A percentile compares a stretch with the other conserved stretches of the same genome.
These are phyloP conservation scores for Pipra filicauda DNA, from an alignment of 2,113 vertebrate genomes.

Conservation along the genomic window DNA sequence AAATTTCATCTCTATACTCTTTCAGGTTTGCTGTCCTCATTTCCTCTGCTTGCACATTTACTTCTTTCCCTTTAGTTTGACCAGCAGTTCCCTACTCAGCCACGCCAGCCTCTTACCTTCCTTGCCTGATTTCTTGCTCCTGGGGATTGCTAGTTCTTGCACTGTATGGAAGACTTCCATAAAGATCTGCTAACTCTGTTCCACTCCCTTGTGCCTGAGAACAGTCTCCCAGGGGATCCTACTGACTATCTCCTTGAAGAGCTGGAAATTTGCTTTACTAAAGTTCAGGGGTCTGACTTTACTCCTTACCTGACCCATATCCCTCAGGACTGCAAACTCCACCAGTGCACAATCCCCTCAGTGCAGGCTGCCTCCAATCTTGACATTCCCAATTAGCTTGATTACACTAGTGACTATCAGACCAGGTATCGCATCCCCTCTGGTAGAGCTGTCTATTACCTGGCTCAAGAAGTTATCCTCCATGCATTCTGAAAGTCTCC, in stretches of 20 bases:
- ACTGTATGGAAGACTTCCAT: not conserved
- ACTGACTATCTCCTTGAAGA: not conserved
- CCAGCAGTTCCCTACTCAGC: not conserved
- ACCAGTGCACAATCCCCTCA: accelerated
- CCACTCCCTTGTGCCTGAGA: not conserved
- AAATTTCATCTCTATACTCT: not conserved
- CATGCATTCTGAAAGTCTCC: not conserved
- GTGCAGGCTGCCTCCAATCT: not conserved
- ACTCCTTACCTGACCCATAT: too few relatives aligned
- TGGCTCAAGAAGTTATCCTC: not conserved
- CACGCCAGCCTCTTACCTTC: not conserved
- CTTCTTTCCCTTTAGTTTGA: not conserved
- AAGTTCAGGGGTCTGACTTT: not conserved
- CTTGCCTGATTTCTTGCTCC: not conserved
- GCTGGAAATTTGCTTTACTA: not conserved
- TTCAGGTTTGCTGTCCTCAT: not conserved
- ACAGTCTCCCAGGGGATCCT: not conserved
- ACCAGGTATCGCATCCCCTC: not conserved
- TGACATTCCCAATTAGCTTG: accelerated
- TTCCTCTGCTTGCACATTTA: not conserved
- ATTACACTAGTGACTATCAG: not conserved
- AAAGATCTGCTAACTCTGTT: not conserved
- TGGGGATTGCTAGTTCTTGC: not conserved
- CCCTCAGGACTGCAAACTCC: not conserved
- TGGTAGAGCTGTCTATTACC: not conserved